Base-by-base conservation (phyloP, 2,888 invertebrate genomes). In the Kryphioiulus occultus region DNA sequence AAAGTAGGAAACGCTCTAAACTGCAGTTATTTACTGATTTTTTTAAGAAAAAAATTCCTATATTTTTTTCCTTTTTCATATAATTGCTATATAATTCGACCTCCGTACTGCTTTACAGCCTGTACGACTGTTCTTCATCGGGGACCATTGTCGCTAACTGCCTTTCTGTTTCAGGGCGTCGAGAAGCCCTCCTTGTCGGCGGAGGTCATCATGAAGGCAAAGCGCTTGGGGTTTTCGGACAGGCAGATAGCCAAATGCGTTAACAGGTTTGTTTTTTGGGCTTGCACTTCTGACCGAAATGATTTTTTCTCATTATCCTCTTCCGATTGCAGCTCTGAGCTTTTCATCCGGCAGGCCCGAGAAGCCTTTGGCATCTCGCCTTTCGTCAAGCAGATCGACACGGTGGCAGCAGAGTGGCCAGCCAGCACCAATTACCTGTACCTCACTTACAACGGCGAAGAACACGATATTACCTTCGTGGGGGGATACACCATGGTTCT, bases 381-480 rank as follows among this genome's bases (percentile, higher is more conserved):
- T 0, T 96, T 94, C 91, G 97, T 99, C 0, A 99, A 99, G 92
- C 98, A 98, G 93, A 99, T 99, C 89, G 99, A 99, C 92, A 99
- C 99, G 0, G 99, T 99, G 5, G 99, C 99, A 68, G 99, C 99
- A 0, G 99, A 99, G 92, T 99, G 99, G 98, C 99, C 99, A 0
- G 99, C 99, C 0, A 94, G 95, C 47, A 99, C 99, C 0, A 99
- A 99, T 92, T 99, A 99, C 91, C 94, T 99, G n/a, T 99, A 99
- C 91, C 92, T 99, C 42, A 99, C 99, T 0, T 99, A 99, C 92
- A 99, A 98, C 91, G 99, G 96, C 0, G 93, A 91, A 0, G 93
- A 94, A 44, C 96, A 97, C 91, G 98, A 99, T 91, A 91, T 98
- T 83, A 90, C 90, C 5, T 90, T 90, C 90, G 95, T 95, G 0